Base-by-base conservation (phyloP, 1,140 invertebrate genomes). In the Trichonephila inaurata region DNA sequence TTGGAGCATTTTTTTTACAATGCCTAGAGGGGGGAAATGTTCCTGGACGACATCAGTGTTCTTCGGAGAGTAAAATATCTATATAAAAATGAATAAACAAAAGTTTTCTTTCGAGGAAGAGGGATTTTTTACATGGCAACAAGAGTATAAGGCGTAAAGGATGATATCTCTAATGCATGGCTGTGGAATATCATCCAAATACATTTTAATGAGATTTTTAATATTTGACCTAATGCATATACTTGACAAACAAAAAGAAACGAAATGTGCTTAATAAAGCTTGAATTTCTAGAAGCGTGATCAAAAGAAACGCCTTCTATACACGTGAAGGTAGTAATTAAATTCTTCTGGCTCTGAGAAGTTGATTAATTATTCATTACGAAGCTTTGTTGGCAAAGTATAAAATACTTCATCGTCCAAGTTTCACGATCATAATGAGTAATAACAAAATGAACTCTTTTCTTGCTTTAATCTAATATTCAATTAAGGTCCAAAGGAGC, bases 341-440 rank as follows among this genome's bases (percentile, higher is more conserved):
- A 91, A 82, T 82, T 91, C 89, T 91, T 91, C 51, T 61, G 58
- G 69, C 72, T 82, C 28, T 82, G 60, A 82, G 24, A 82, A 91
- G 77, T 91, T 91, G 89, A 91, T 91, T 91, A 91, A 91, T 91
- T 91, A 91, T 91, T 91, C 89, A 91, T 91, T 82, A 91, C 24
- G 69, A 60, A 33, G 89, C 89, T 62, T 91, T 91, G 89, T 91
- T 91, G 89, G 88, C 66, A 72, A 72, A 51, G 88, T 89, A 89
- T 81, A 91, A 91, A 91, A 91, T 89, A 72, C 88, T 89, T 89
- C 77, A 28, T 66, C 88, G 16, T 66, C 86, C 86, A 44, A 88
- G 86, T 66, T 88, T 88, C 40, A 40, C 66, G 88, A n/a, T 81
- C 60, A 91, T 82, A 91, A 91, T 91, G 89, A 82, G 89, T 77